Evolutionary conservation across 2,797 vertebrate genomes (phyloP).

Genomic region (Myotis findleyi): DNA sequence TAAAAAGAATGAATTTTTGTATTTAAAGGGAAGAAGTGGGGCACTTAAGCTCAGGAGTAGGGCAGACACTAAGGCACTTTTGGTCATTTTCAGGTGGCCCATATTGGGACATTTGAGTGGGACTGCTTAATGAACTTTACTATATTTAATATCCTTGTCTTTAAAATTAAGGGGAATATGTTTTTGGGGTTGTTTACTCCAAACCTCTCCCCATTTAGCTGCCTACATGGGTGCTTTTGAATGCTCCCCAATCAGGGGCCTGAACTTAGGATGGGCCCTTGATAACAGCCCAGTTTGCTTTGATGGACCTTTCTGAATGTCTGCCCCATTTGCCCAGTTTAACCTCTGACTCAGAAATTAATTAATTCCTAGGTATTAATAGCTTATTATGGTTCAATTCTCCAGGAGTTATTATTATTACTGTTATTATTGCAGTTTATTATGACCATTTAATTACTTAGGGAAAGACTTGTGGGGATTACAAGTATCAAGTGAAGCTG

Average conservation of each 20-base stretch:
- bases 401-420: constrained; percentile 31
- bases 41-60: neutral
- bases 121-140: neutral
- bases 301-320: constrained; percentile 19
- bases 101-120: neutral
- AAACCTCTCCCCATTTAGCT: neutral
- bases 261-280: neutral
- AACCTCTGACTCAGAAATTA: constrained; percentile 49
- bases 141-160: neutral
- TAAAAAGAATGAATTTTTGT: constrained; percentile 33
- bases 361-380: constrained; percentile 69
- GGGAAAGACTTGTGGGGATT: constrained; percentile 51
- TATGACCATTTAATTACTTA: constrained; percentile 49
- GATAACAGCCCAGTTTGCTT: neutral
- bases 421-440: constrained; percentile 46
- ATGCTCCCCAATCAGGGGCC: neutral
- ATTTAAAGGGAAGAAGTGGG: neutral
- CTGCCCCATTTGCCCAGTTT: constrained; percentile 50
- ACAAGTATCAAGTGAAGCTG: neutral
- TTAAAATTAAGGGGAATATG: constrained; percentile 5
- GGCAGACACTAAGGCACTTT: neutral
- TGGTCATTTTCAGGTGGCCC: neutral
- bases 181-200: neutral
- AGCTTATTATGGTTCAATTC: constrained; percentile 61
- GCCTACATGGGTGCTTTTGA: neutral